phyloP scores from a whole-genome alignment of 2,113 vertebrate genomes.

The Lamprotornis superbus region DNA sequence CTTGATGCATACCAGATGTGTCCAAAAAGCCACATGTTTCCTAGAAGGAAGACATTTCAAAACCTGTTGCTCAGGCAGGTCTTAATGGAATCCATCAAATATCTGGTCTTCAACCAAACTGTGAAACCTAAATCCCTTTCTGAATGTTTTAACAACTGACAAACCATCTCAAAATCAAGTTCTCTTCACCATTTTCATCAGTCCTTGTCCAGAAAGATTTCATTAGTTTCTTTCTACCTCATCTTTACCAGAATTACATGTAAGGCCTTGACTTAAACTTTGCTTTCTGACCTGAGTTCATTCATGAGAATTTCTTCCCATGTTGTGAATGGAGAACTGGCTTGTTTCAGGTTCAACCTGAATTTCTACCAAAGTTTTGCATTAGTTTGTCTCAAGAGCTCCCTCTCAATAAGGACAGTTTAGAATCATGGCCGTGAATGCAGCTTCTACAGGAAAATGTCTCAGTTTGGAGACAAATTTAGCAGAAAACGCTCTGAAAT shows the following conservation, averaged over 20 bases:
- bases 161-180: not conserved
- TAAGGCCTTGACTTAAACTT: not conserved
- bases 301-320: not conserved
- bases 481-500: not conserved
- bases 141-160: not conserved
- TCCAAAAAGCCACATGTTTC: not conserved
- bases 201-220: not conserved
- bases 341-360: not conserved
- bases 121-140: not conserved
- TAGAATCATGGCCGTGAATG: not conserved
- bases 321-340: not conserved
- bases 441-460: not conserved
- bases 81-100: not conserved
- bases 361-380: not conserved
- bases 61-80: not conserved
- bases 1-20: accelerated
- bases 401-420: not conserved
- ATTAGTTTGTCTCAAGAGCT: not conserved
- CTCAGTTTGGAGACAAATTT: not conserved
- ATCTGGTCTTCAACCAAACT: not conserved
- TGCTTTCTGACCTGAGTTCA: not conserved
- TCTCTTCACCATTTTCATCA: not conserved
- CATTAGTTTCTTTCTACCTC: not conserved
- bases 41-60: not conserved
- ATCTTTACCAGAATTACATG: not conserved